A percentile compares a stretch with the other conserved stretches of the same genome.
Conservation (phyloP, 2,113 vertebrate species). For the Chionis minor region DNA sequence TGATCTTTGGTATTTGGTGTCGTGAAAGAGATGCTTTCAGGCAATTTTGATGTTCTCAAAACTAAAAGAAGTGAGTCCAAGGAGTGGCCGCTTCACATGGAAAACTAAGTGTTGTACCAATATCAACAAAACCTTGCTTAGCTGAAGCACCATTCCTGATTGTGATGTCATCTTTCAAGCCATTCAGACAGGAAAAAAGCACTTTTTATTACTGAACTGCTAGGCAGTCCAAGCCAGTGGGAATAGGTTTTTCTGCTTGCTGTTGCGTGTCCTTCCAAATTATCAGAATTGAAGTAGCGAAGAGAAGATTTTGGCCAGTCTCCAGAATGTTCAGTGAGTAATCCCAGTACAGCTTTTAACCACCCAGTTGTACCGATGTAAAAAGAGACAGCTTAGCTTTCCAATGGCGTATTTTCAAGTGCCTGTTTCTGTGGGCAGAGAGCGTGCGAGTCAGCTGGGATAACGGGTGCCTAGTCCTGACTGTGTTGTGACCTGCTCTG, state of each 20-base stretch:
- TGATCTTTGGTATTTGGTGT: background rate
- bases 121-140: background rate
- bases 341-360: background rate
- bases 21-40: background rate
- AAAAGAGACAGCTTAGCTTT: background rate
- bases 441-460: background rate
- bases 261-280: background rate
- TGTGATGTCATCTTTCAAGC: background rate
- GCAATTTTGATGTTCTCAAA: background rate
- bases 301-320: background rate
- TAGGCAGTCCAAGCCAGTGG: background rate
- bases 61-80: background rate
- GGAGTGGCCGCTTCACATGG: background rate
- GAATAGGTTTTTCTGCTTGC: background rate
- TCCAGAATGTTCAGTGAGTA: background rate
- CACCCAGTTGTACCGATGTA: rapidly evolving
- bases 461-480: background rate
- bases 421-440: background rate
- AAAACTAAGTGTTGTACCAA: background rate
- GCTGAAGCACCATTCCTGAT: background rate
- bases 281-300: background rate
- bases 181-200: background rate
- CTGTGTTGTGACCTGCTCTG: background rate
- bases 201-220: background rate
- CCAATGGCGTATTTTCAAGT: background rate